Evolutionary conservation across 2,113 vertebrate genomes (phyloP), one percentile per base, ranked within the genome.

Genomic region (Australoheros scitulus): DNA sequence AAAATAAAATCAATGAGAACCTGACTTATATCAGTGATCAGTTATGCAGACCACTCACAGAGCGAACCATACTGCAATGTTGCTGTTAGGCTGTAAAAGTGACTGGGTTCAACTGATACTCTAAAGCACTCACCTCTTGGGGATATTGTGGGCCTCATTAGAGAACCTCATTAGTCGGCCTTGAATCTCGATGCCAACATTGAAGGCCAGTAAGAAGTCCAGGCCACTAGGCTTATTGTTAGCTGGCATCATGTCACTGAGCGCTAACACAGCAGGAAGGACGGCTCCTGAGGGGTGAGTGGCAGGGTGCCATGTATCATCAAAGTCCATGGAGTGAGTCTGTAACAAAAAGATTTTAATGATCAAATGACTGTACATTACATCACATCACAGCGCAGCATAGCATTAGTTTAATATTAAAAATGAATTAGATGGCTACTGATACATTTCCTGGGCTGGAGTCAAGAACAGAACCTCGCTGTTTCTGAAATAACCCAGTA

Each of bases 291-390:
- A 97, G 0, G 97, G 97, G 36, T 98, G 97, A 22, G 97, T 97
- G 81, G 97, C 97, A 29, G 97, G 97, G 83, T 97, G 96, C 97
- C 97, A 97, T 6, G 97, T 97, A 75, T 97, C 97, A 15, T 98
- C 97, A 47, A 98, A 97, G 89, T 97, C 97, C 97, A 98, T 97
- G 43, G 97, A 97, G 88, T 98, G 97, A 79, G 95, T 95, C 97
- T 97, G 63, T 26, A 72, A 38, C 43, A 64, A 88, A 86, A 29
- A 61, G n/a, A 59, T 63, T 47, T 65, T 15, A 63, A 36, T 41
- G 24, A 34, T 74, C 29, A 74, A 41, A 59, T 76, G 1, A 24
- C 41, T 60, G 11, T 24, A 20, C 41, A 38, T 47, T 13, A 32
- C 26, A 26, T 26, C 32, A 32, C 32, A 32, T 32, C 32, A 32